Evolutionary conservation across 2,888 invertebrate species (phyloP), one percentile per base, ranked within the genome.

Genomic region (Lasioglossum figueresi): DNA sequence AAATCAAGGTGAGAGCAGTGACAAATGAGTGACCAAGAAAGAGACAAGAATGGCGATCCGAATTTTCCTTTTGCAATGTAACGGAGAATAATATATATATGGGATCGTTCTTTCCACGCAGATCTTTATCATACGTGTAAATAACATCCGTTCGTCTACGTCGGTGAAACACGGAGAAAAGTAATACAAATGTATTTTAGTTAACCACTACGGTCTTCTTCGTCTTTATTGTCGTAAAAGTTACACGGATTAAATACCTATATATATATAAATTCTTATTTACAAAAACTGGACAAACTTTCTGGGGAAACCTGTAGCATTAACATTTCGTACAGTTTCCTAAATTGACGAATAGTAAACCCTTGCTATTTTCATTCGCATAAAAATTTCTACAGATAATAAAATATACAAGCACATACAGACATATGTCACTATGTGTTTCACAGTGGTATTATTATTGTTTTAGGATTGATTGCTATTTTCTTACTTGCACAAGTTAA

Each of bases 1-100:
- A 84, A 80, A 86, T 86, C 72, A 37, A 86, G 76, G 88, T 82
- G 74, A 86, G 75, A 14, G 56, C 19, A 72, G 68, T 40, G 14
- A 72, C 4, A 34, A 45, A 43, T 23, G 72, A 76, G 76, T 78
- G 14, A 16, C 16, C 23, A 52, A 34, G 12, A 43, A 23, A 34
- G 4, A 23, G 14, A 34, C 52, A 34, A 40, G 43, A 52, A n/a
- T 10, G 34, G 23, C 40, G 27, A 8, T 19, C 23, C 59, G 48
- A 75, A 79, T 76, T 73, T 43, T 68, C 70, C 63, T 16, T 76
- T 79, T 63, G 66, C 19, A 16, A 43, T n/a, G 43, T 31, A n/a
- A 68, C 76, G n/a, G 3, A 37, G 66, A 73, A 52, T n/a, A n/a
- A 52, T 48, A 43, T 43, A 79, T 70, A 43, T 37, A 76, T 70